These are phyloP conservation scores for Synanthedon myopaeformis DNA, from an alignment of 2,888 invertebrate species.

Conservation along the genomic window DNA sequence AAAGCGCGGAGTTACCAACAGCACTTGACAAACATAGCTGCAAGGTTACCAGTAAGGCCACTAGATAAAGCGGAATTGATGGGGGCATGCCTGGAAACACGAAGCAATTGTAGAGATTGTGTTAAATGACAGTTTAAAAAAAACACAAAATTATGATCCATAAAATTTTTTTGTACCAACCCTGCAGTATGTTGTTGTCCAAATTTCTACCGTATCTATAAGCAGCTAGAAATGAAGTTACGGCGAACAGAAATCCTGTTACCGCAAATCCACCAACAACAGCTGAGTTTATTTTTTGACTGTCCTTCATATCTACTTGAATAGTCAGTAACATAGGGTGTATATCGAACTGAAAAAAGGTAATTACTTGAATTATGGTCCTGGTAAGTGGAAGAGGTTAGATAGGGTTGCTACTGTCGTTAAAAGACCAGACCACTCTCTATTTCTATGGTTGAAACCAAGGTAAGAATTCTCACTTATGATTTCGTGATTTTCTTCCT, in stretches of 20 bases:
- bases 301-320: constrained; percentile 91
- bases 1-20: constrained; percentile 82
- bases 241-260: constrained; percentile 73
- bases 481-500: too few species aligned
- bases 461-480: too few species aligned
- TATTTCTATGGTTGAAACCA: too few species aligned
- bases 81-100: constrained; percentile 67
- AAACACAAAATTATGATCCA: background rate
- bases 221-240: constrained; percentile 74
- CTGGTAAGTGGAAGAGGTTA: too few species aligned
- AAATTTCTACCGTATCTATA: constrained; percentile 74
- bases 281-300: constrained; percentile 78
- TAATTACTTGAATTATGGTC: background rate
- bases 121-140: background rate
- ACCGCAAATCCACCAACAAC: constrained; percentile 77
- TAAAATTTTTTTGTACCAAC: constrained; percentile 12
- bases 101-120: background rate
- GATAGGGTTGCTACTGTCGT: too few species aligned
- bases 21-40: constrained; percentile 84
- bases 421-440: too few species aligned
- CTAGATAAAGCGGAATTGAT: constrained; percentile 72
- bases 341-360: constrained; percentile 77
- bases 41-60: constrained; percentile 79
- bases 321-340: constrained; percentile 89
- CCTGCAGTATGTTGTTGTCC: constrained; percentile 75